Evolutionary conservation across 1,140 invertebrate species (phyloP).

Genomic region (Gonatopus flavifemur): DNA sequence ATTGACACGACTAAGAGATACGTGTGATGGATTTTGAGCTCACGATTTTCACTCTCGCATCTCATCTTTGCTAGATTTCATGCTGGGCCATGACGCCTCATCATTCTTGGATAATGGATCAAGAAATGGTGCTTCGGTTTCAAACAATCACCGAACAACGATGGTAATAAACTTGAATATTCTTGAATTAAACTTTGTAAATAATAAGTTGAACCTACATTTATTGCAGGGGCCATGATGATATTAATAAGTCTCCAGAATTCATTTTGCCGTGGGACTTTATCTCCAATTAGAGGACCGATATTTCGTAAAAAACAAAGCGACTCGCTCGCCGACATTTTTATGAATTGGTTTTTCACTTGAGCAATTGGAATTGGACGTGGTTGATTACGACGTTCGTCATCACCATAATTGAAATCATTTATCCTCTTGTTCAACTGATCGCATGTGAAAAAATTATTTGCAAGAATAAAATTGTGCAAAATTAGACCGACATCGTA

Average conservation of each 20-base stretch:
- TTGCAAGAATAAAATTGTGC: constrained; percentile 1
- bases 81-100: constrained; percentile 11
- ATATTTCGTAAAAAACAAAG: constrained; percentile 11
- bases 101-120: constrained; percentile 11
- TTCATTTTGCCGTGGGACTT: constrained; percentile 4
- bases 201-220: background rate
- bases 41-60: constrained; percentile 19
- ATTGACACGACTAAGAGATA: too few relatives aligned
- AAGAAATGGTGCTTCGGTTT: constrained; percentile 19
- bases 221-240: background rate
- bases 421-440: constrained; percentile 7
- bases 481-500: constrained; percentile 12
- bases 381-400: constrained; percentile 3
- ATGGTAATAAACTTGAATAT: constrained; percentile 5
- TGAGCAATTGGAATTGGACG: background rate
- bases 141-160: constrained; percentile 8
- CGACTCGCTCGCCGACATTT: constrained; percentile 13
- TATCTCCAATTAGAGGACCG: constrained; percentile 10
- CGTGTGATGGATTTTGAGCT: too few relatives aligned
- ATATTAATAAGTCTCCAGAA: constrained; percentile 10
- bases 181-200: constrained; percentile 4
- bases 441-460: constrained; percentile 9
- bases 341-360: constrained; percentile 1
- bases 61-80: constrained; percentile 11
- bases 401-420: background rate